Evolutionary conservation across 2,797 vertebrate species (phyloP).

Genomic region (Thripadectes ignobilis): DNA sequence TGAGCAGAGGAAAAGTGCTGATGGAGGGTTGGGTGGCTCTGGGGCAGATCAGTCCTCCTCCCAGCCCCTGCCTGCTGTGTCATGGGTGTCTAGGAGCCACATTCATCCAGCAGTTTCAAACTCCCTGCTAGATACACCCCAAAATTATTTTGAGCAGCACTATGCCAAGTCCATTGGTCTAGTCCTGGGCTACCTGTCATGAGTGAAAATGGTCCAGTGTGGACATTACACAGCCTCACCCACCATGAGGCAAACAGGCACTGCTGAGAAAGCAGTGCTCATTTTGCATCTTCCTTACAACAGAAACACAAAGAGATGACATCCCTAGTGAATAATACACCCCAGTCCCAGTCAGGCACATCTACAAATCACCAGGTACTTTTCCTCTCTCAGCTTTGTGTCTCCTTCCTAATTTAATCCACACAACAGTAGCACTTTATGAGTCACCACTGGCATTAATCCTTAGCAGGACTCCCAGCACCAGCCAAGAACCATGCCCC

Average conservation of each 20-base stretch:
- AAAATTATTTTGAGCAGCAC: not conserved
- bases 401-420: slow-evolving; percentile 33
- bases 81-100: not conserved
- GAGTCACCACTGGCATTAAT: not conserved
- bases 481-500: not conserved
- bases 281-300: not conserved
- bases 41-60: not conserved
- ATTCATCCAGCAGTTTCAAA: not conserved
- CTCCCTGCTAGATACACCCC: not conserved
- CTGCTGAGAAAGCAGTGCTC: not conserved
- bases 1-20: not conserved
- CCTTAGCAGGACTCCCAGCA: not conserved
- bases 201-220: not conserved
- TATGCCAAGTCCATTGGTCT: rapidly evolving
- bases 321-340: not conserved
- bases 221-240: not conserved
- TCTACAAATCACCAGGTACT: not conserved
- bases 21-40: not conserved
- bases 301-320: not conserved
- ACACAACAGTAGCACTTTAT: not conserved
- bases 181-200: not conserved
- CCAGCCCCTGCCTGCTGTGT: not conserved
- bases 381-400: not conserved
- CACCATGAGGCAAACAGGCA: not conserved
- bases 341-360: not conserved